Percentiles rank a stretch among this genome's conserved stretches.
phyloP scores from a whole-genome alignment of 1,140 invertebrate species.

The Potamilus streckersoni region DNA sequence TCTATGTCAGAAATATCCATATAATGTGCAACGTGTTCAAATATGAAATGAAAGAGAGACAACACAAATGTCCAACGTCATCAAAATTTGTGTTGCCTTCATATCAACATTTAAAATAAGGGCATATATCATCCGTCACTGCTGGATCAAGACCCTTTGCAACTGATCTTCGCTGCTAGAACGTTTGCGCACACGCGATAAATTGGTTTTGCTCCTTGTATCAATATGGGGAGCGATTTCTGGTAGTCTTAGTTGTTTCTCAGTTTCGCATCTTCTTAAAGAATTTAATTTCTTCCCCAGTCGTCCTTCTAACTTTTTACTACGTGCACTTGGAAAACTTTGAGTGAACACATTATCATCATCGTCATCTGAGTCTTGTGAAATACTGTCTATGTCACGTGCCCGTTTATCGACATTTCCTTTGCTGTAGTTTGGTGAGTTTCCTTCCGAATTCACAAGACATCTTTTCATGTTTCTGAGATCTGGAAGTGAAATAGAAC shows the following conservation, averaged over 20 bases:
- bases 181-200: conserved; percentile 11
- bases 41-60: too few relatives aligned
- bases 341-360: conserved; percentile 5
- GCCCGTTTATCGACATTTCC: not conserved
- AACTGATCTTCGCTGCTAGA: conserved; percentile 26
- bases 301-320: not conserved
- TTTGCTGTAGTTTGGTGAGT: not conserved
- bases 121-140: too few relatives aligned
- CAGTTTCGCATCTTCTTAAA: conserved; percentile 5
- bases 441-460: conserved; percentile 22
- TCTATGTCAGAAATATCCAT: too few relatives aligned
- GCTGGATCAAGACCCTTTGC: not conserved
- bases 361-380: not conserved
- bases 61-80: too few relatives aligned
- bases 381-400: not conserved
- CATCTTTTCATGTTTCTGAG: conserved; percentile 22
- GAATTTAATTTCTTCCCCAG: not conserved
- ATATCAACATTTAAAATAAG: too few relatives aligned
- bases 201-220: conserved; percentile 6
- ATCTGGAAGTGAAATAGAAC: conserved; percentile 30
- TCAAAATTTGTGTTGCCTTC: too few relatives aligned
- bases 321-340: conserved; percentile 6
- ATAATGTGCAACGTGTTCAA: too few relatives aligned
- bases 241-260: conserved; percentile 12
- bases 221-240: conserved; percentile 10